Evolutionary conservation across 2,888 invertebrate species (phyloP), one percentile per base, ranked within the genome.

Genomic region (Nudaria mundana): DNA sequence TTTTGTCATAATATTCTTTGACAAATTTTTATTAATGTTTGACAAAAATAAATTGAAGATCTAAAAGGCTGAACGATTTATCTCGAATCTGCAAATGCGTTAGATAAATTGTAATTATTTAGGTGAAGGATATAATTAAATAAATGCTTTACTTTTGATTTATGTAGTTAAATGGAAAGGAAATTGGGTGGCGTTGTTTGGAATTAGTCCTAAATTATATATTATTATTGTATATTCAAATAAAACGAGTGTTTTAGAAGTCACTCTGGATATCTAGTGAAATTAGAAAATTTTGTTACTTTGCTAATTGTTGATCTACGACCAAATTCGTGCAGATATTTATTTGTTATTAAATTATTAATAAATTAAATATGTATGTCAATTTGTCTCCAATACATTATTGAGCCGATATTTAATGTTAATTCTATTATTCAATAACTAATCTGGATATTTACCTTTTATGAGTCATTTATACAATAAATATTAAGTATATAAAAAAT

Each of bases 331-430:
- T 15, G 10, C 13, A 43, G 39, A 32, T 37, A 36, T 40, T 13
- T 54, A 58, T 51, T 58, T 58, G 51, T 54, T 48, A 45, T 44
- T 54, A 50, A 58, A 58, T 56, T 56, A 56, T 58, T 54, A 34
- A 38, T 37, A 33, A 35, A 18, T 40, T 6, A 38, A n/a, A n/a
- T n/a, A 32, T 18, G 29, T 47, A n/a, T 43, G 32, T 39, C 47
- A 40, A 37, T 39, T 30, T 38, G 8, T 46, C 30, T 13, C 28
- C 44, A 45, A 42, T 50, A 58, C 37, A 29, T 38, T 40, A 13
- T 10, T n/a, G n/a, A n/a, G n/a, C n/a, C n/a, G n/a, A n/a, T n/a
- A n/a, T n/a, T n/a, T n/a, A n/a, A n/a, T n/a, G n/a, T n/a, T n/a
- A n/a, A n/a, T n/a, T n/a, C n/a, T n/a, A n/a, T n/a, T n/a, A n/a